Percentiles rank a stretch among this genome's conserved stretches.
Evolutionary conservation across 1,140 invertebrate species (phyloP).

Genomic region (Arctopsyche grandis): DNA sequence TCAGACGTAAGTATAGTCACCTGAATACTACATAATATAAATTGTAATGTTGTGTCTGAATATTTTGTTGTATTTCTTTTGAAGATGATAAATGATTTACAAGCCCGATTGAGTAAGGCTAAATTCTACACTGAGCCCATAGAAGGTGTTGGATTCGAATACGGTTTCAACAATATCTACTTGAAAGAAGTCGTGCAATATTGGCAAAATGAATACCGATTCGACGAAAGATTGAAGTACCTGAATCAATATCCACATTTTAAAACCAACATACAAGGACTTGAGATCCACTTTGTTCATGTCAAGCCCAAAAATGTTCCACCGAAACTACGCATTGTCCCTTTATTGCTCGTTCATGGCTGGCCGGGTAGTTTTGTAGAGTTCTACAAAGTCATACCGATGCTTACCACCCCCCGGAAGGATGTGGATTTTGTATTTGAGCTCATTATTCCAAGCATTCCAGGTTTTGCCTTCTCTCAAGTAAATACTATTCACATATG

Average conservation of each 20-base stretch:
- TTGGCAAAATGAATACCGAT: constrained; percentile 80
- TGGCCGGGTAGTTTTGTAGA: constrained; percentile 92
- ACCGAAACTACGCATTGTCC: constrained; percentile 67
- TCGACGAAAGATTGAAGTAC: constrained; percentile 72
- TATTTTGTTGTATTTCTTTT: constrained; percentile 40
- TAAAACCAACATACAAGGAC: constrained; percentile 75
- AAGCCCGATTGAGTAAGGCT: constrained; percentile 68
- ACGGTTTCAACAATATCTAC: constrained; percentile 80
- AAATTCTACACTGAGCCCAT: constrained; percentile 68
- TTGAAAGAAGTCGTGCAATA: constrained; percentile 74
- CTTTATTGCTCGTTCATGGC: constrained; percentile 83
- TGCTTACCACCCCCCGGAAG: constrained; percentile 70
- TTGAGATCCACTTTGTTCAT: constrained; percentile 81
- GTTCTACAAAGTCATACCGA: constrained; percentile 83
- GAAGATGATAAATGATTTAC: constrained; percentile 72
- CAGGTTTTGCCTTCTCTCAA: constrained; percentile 88
- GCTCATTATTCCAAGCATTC: constrained; percentile 81
- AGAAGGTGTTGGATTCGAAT: constrained; percentile 76
- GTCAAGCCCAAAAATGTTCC: constrained; percentile 65
- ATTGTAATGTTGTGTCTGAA: not conserved
- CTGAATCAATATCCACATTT: constrained; percentile 81
- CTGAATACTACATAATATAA: not conserved
- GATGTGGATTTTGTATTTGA: constrained; percentile 78
- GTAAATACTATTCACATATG: constrained; percentile 59
- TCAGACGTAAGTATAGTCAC: constrained; percentile 63